Evolutionary conservation across 2,113 vertebrate species (phyloP), one percentile per base, ranked within the genome.

Genomic region (Rhagologus leucostigma): DNA sequence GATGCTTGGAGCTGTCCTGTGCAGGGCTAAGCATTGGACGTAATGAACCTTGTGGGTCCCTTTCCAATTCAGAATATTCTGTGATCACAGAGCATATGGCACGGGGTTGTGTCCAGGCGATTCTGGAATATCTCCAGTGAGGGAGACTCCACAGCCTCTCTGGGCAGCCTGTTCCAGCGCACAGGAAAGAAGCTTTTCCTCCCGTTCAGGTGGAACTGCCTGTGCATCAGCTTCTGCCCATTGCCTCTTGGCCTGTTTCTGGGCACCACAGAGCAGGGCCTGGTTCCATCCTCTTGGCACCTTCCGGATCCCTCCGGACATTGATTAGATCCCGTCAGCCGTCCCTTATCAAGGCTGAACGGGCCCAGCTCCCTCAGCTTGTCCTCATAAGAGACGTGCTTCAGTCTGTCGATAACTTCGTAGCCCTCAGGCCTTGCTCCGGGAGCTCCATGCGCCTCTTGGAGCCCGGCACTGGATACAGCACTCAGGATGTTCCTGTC

Each of bases 391-490:
- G 24, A 47, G n/a, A 17, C 30, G 12, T 17, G 16, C 49, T 68
- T 8, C 41, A 23, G n/a, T 16, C 10, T 53, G 5, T 20, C 5
- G 10, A 10, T 6, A 2, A 1, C 47, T 35, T 6, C 4, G 6
- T 6, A 10, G 23, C 39, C 49, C 60, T n/a, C 39, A 5, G 64
- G 24, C 41, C 17, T 15, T 10, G 17, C 87, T 62, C n/a, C 30
- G 3, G n/a, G 55, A 35, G 47, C 63, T 62, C 30, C 30, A 0
- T 5, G 6, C 7, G 4, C 21, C 26, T 42, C 39, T 16, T 6
- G 71, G 63, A 41, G 56, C 55, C 41, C 17, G 13, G 26, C 13
- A 1, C 21, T 22, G 21, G 9, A 0, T 8, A 0, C 55, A 35
- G 63, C n/a, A 13, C 26, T 35, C 10, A 19, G 65, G 27, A 2